Base-by-base conservation (phyloP, 2,797 vertebrate species). In the Clarias laeviceps region DNA sequence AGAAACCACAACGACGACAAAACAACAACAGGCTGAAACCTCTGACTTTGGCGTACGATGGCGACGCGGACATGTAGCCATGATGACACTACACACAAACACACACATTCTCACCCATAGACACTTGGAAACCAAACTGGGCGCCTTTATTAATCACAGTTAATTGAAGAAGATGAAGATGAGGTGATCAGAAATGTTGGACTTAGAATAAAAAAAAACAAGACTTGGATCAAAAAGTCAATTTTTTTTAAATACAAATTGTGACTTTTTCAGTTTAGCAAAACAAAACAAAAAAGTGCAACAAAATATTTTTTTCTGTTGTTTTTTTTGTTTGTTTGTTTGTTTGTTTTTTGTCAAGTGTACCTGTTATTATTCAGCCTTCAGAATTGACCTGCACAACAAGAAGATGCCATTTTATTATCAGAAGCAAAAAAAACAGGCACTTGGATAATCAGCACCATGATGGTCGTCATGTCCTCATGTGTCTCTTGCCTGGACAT, bases 1-100 rank as follows among this genome's bases (percentile, higher is more conserved):
- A 98, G 97, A 98, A 98, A 93, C 97, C 98, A 85, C 97, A 97
- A 93, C 96, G 97, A 94, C 96, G 97, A 93, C 97, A 98, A 93
- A 98, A 98, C 91, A 98, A 98, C 95, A 99, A 98, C 95, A 95
- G 98, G 86, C 95, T 99, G 93, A 99, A 99, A 95, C 97, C 98
- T 91, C 96, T 99, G 93, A 99, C 98, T 78, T 95, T 99, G 93
- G 98, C 98, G 92, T 99, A 99, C 74, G 98, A 99, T 86, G 98
- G 98, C 86, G 98, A 99, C 62, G 97, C 96, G 61, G 98, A 99
- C 93, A 99, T 99, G 98, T 99, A 97, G 95, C 73, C 64, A 65
- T 54, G 29, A 82, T 12, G 17, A 59, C 81, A 65, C 90, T 82
- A 74, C 89, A 86, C 7, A 68, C 80, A 90, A 68, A 89, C 62